Base-by-base conservation (phyloP, 2,797 vertebrate genomes). In the Malurus leucopterus region DNA sequence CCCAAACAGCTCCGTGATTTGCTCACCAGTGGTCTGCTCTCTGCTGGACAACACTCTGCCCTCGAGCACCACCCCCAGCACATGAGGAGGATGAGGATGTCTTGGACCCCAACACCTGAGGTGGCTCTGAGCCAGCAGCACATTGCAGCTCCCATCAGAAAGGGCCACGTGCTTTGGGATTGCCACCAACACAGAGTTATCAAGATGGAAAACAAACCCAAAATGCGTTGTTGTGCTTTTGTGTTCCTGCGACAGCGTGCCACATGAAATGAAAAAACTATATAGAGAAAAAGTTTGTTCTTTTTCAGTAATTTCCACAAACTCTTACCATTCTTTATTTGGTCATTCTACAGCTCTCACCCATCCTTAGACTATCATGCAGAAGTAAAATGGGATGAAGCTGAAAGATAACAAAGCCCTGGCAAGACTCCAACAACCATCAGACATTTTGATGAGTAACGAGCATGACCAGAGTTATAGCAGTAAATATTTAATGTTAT, bases 401-500 rank as follows among this genome's bases (percentile, higher is more conserved):
- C 63, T 57, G 76, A 64, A 78, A 85, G 79, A 91, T 68, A 75
- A 90, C 58, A 86, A 90, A 83, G 69, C 18, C 51, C 53, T 78
- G 84, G 90, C 47, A 34, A 69, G 75, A 41, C 9, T 80, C 81
- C 81, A 82, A 30, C 29, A 36, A 43, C 3, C 7, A 91, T 49
- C 34, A 79, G 76, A 86, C 90, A 67, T 73, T 89, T 67, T 10
- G 5, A 68, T 88, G 84, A 92, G 63, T 47, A 89, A 83, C 0
- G 1, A 89, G 67, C 46, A 57, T 1, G 26, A 54, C 44, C 70
- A 84, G 75, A 78, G 70, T 78, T 67, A 89, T 9, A 67, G 83
- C 82, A 88, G 63, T 89, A 89, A 95, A 90, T 91, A 92, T 85
- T 91, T 75, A 32, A 79, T 79, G 50, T 54, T 84, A 84, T 82